phyloP scores from a whole-genome alignment of 2,888 invertebrate genomes.

The Scaptomyza flava region DNA sequence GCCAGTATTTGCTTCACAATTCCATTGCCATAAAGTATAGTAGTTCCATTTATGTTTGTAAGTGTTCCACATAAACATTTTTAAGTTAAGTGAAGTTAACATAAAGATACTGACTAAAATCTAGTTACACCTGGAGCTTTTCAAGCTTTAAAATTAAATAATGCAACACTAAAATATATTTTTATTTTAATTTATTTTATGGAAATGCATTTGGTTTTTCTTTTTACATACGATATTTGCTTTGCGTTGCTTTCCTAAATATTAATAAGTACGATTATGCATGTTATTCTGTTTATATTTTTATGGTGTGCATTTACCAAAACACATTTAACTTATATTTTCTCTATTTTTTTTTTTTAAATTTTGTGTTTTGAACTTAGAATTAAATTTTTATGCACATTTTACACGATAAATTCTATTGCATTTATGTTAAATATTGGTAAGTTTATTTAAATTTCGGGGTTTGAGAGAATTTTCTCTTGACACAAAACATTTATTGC shows the following conservation, averaged over 20 bases:
- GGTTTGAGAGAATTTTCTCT: slow-evolving; percentile 6
- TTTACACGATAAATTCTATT: slow-evolving; percentile 20
- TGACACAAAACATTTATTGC: slow-evolving; percentile 19
- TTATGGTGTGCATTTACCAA: slow-evolving; percentile 14
- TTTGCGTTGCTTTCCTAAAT: slow-evolving; percentile 50
- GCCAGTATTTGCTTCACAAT: slow-evolving; percentile 1
- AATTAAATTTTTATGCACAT: slow-evolving; percentile 40
- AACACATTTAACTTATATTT: slow-evolving; percentile 19
- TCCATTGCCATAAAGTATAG: slow-evolving; percentile 14
- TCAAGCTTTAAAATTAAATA: neutral
- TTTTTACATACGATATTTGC: slow-evolving; percentile 41
- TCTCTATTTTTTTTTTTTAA: neutral
- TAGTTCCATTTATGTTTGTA: slow-evolving; percentile 12
- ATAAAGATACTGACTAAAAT: neutral
- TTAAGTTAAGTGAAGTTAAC: neutral
- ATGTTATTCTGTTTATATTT: slow-evolving; percentile 47
- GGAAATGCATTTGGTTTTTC: slow-evolving; percentile 39
- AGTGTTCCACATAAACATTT: neutral
- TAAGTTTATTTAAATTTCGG: slow-evolving; percentile 19
- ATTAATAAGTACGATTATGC: slow-evolving; percentile 59
- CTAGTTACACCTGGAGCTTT: too few relatives aligned
- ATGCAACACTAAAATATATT: slow-evolving; percentile 13
- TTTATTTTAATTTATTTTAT: slow-evolving; percentile 54
- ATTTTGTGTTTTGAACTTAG: slow-evolving; percentile 8
- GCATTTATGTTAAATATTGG: slow-evolving; percentile 6